Percentiles rank a stretch among this genome's conserved stretches.
Evolutionary conservation across 2,888 invertebrate genomes (phyloP).

Genomic region (Formica aserva): DNA sequence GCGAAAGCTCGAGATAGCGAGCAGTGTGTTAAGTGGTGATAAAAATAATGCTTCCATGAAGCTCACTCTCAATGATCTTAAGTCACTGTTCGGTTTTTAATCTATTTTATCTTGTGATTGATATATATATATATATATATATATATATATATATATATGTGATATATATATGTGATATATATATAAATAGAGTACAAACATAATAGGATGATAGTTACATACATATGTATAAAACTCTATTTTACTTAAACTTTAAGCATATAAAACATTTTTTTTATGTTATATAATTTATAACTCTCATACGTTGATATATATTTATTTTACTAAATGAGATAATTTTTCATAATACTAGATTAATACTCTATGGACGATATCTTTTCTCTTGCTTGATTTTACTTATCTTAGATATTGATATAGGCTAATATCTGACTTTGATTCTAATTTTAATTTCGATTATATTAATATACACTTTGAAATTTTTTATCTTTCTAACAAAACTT

Average conservation of each 20-base stretch:
- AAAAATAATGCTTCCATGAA: neutral
- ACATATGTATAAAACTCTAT: neutral
- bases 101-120: neutral
- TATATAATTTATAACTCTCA: neutral
- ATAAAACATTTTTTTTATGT: neutral
- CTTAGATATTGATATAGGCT: neutral
- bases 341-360: neutral
- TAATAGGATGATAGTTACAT: neutral
- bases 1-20: constrained; percentile 92
- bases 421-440: neutral
- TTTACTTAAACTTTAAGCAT: neutral
- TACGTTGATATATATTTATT: neutral
- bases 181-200: too few relatives aligned
- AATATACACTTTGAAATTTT: neutral
- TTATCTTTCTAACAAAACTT: neutral
- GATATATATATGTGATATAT: too few relatives aligned
- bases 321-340: neutral
- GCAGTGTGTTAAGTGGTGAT: constrained; percentile 73
- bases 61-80: constrained; percentile 85
- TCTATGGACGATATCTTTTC: neutral
- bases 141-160: too few relatives aligned
- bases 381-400: neutral
- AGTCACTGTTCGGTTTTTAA: constrained; percentile 88
- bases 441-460: neutral
- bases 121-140: neutral